These are phyloP conservation scores for Notolepis coatsorum DNA, from an alignment of 2,797 vertebrate genomes.

Conservation along the genomic window DNA sequence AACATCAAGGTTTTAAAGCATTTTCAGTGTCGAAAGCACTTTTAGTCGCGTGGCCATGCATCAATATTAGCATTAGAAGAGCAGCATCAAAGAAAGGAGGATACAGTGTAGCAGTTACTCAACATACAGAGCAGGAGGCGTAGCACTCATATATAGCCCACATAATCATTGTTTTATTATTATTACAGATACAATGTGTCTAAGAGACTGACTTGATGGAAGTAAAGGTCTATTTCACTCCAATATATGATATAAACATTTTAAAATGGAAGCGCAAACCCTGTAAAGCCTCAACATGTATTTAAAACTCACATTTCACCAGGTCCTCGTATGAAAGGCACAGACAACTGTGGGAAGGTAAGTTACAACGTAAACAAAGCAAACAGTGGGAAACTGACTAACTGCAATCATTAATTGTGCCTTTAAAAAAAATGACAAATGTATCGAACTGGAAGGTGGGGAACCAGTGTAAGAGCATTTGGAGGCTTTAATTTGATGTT, in stretches of 20 bases:
- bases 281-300: too few relatives aligned
- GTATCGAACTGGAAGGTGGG: too few relatives aligned
- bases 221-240: conserved; percentile 14
- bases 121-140: conserved; percentile 58
- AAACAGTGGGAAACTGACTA: too few relatives aligned
- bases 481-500: too few relatives aligned
- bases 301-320: too few relatives aligned
- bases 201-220: not conserved
- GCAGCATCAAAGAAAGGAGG: conserved; percentile 4
- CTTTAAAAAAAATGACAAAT: too few relatives aligned
- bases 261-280: too few relatives aligned
- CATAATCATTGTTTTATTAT: not conserved
- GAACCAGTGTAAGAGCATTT: too few relatives aligned
- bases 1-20: conserved; percentile 39
- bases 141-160: conserved; percentile 5
- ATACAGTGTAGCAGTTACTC: conserved; percentile 34
- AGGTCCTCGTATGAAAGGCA: too few relatives aligned
- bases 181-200: not conserved
- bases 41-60: conserved; percentile 54
- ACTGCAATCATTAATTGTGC: too few relatives aligned
- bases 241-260: not conserved
- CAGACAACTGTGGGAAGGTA: too few relatives aligned
- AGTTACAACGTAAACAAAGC: too few relatives aligned
- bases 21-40: conserved; percentile 27
- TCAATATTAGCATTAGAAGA: conserved; percentile 61